A percentile compares a stretch with the other conserved stretches of the same genome.
Conservation (phyloP, 2,797 vertebrate genomes). For the Ispidina lecontei region DNA sequence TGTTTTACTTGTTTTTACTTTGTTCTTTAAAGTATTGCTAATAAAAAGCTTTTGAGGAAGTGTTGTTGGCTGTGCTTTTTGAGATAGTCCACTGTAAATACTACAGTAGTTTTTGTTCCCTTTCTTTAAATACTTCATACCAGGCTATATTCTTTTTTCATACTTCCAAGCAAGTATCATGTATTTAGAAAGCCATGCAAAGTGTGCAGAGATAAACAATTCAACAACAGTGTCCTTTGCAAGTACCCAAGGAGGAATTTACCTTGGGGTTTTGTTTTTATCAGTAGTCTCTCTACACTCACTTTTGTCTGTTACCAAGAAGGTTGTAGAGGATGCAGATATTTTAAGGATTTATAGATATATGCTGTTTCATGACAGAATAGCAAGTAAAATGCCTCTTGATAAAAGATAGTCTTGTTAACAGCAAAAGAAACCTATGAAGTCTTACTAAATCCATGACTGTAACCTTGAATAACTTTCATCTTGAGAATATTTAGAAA, state of each 20-base stretch:
- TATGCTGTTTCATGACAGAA: neutral
- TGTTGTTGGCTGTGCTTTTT: neutral
- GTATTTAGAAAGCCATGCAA: neutral
- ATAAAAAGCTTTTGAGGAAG: neutral
- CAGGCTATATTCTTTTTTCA: neutral
- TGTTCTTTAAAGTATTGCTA: neutral
- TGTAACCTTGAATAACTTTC: neutral
- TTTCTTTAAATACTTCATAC: neutral
- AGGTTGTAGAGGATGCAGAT: neutral
- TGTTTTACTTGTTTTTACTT: neutral
- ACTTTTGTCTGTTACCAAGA: neutral
- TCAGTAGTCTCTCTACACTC: neutral
- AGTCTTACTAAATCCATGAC: neutral
- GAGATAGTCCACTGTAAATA: neutral
- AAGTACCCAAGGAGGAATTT: neutral
- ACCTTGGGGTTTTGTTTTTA: neutral
- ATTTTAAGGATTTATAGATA: neutral
- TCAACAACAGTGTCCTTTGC: neutral
- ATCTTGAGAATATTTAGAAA: neutral
- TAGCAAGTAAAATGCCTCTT: neutral
- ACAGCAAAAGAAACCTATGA: neutral
- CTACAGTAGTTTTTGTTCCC: neutral
- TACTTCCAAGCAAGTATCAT: neutral
- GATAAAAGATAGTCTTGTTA: neutral
- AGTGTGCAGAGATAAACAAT: neutral